phyloP scores from a whole-genome alignment of 2,113 vertebrate genomes.

The Fukomys damarensis region DNA sequence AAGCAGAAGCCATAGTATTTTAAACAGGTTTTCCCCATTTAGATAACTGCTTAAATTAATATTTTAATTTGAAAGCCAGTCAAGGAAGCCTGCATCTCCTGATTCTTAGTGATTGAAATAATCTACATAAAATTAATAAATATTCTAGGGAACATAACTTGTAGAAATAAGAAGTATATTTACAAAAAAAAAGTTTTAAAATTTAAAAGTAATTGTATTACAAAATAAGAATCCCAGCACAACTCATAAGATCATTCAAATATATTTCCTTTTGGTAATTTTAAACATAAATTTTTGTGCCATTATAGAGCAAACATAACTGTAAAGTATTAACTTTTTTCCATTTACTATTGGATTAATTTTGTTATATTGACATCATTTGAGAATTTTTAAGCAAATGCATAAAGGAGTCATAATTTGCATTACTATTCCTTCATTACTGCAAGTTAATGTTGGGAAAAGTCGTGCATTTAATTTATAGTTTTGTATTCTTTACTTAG shows the following conservation, averaged over 20 bases:
- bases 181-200: not conserved
- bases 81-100: not conserved
- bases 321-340: not conserved
- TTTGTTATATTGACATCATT: not conserved
- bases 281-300: not conserved
- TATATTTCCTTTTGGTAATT: not conserved
- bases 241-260: no score
- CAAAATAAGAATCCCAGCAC: not conserved
- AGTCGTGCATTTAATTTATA: not conserved
- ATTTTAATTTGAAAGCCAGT: conserved; percentile 57
- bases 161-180: not conserved
- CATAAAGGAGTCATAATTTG: not conserved
- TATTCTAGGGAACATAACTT: not conserved
- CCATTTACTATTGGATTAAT: not conserved
- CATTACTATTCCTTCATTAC: not conserved
- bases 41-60: conserved; percentile 30
- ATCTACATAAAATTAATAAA: conserved; percentile 57
- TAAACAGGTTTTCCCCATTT: conserved; percentile 41
- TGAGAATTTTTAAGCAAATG: not conserved
- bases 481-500: not conserved
- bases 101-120: conserved; percentile 34
- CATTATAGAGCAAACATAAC: not conserved
- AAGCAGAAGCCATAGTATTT: not conserved
- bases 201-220: not conserved
- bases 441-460: not conserved